Conservation (phyloP, 2,888 invertebrate species). For the Aphidius colemani region DNA sequence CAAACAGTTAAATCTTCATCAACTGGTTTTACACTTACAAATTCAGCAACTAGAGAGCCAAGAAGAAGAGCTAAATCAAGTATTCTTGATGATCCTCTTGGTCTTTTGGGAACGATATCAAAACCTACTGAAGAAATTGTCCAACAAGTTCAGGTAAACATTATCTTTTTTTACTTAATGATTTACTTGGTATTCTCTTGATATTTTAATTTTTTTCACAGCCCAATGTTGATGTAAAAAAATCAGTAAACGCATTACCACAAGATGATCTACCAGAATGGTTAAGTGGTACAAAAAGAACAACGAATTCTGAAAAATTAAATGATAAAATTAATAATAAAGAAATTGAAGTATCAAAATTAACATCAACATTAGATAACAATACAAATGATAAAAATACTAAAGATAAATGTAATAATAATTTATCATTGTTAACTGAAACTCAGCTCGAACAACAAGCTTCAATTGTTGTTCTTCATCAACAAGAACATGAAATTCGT, state of each 20-base stretch:
- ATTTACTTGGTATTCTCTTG: neutral
- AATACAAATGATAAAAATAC: constrained; percentile 9
- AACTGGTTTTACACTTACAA: constrained; percentile 37
- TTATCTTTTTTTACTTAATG: neutral
- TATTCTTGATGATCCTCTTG: constrained; percentile 48
- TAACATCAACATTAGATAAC: neutral
- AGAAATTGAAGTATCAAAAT: neutral
- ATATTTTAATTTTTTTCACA: too few species aligned
- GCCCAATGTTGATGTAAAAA: neutral
- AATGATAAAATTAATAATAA: constrained; percentile 14
- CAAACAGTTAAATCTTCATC: constrained; percentile 31
- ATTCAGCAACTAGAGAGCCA: constrained; percentile 40
- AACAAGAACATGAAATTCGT: constrained; percentile 50
- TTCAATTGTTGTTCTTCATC: constrained; percentile 48
- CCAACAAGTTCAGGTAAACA: constrained; percentile 18
- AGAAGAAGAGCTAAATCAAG: constrained; percentile 44
- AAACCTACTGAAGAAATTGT: constrained; percentile 7
- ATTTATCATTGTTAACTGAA: constrained; percentile 40
- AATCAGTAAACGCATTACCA: neutral
- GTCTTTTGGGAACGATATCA: constrained; percentile 40
- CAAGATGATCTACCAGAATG: constrained; percentile 52
- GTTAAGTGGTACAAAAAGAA: constrained; percentile 46
- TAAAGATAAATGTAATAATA: constrained; percentile 24
- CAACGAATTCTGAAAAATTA: constrained; percentile 26
- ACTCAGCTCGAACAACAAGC: constrained; percentile 50